phyloP scores from a whole-genome alignment of 2,113 vertebrate genomes.

The Erinaceus europaeus region DNA sequence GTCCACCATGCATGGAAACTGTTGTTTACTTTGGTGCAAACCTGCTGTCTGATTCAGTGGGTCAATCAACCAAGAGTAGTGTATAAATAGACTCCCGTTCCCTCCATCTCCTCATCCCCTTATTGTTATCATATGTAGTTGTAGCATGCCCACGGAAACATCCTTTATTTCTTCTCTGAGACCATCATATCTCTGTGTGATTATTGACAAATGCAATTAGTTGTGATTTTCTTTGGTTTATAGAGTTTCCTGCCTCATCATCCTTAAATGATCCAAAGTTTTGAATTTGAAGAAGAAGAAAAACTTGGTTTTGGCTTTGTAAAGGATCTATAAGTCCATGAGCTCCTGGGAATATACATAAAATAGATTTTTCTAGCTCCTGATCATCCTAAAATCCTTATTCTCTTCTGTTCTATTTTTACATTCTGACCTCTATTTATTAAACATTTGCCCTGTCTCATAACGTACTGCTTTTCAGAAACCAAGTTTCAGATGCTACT shows the following conservation, averaged over 20 bases:
- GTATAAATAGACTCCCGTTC: not conserved
- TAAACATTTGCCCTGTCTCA: no score
- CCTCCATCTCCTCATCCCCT: not conserved
- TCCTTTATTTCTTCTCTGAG: not conserved
- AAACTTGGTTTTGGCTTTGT: no score
- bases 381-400: no score
- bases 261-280: no score
- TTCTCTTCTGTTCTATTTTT: no score
- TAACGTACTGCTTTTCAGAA: no score
- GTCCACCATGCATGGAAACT: not conserved
- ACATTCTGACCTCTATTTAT: no score
- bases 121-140: not conserved
- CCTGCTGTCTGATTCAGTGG: not conserved
- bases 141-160: not conserved
- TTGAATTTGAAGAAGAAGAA: no score
- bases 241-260: not conserved
- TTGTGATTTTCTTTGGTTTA: not conserved
- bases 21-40: not conserved
- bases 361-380: no score
- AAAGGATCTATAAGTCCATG: no score
- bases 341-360: no score
- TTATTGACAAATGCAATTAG: not conserved
- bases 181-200: not conserved
- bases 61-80: not conserved
- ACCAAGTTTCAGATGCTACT: no score